Evolutionary conservation across 2,113 vertebrate species (phyloP).

Genomic region (Junco hyemalis): DNA sequence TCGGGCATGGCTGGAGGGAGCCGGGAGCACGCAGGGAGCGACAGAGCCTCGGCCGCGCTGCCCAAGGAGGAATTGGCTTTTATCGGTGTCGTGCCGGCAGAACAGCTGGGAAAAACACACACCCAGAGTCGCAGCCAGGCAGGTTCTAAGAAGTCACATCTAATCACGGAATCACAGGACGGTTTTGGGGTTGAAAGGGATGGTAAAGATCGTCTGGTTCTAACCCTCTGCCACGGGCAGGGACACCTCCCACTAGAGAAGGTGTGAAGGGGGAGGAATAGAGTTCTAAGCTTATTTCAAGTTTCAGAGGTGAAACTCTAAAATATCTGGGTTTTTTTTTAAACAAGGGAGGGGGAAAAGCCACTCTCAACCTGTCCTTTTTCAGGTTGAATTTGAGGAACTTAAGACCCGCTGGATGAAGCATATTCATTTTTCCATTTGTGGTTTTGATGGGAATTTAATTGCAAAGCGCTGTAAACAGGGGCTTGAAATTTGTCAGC

Average conservation of each 20-base stretch:
- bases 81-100: background rate
- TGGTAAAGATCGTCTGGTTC: background rate
- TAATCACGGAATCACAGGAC: background rate
- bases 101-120: background rate
- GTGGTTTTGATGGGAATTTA: slow-evolving; percentile 22
- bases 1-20: background rate
- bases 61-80: background rate
- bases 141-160: background rate
- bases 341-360: fast-evolving
- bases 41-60: background rate
- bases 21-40: background rate
- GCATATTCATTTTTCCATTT: background rate
- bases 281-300: background rate
- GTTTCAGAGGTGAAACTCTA: background rate
- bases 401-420: background rate
- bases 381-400: background rate
- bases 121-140: fast-evolving
- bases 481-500: background rate
- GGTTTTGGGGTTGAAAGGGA: background rate
- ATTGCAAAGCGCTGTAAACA: background rate
- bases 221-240: background rate
- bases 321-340: background rate
- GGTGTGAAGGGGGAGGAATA: background rate
- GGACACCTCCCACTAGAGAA: background rate
- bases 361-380: background rate